Evolutionary conservation across 2,888 invertebrate genomes (phyloP), one percentile per base, ranked within the genome.

Genomic region (Synanthedon formicaeformis): DNA sequence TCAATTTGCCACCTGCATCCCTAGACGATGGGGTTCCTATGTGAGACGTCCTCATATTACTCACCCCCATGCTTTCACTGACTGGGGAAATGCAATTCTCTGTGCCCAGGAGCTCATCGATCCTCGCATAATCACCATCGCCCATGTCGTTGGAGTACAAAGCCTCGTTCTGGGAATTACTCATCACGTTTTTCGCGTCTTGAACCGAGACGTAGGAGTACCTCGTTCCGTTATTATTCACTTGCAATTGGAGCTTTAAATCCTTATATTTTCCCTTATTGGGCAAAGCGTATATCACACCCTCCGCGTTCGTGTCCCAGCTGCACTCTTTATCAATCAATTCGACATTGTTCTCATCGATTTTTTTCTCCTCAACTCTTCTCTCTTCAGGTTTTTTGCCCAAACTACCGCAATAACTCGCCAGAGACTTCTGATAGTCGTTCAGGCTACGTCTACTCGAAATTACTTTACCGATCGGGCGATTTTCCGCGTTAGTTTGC

Each of bases 271-370:
- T 87, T 3, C 88, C 88, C 56, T 88, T 88, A 55, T 88, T 88
- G 0, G 88, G 88, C 45, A 88, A 64, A 8, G 88, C 88, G 61
- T 88, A 88, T 12, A 88, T 88, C 0, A 88, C 88, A 0, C 88
- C 88, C 61, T 88, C 88, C 0, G 88, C 87, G 55, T 88, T 87
- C 0, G 86, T 90, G 18, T 90, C 90, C 73, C 90, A 90, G 60
- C 88, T 88, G 55, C 89, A 89, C 63, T 90, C 90, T 50, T 89
- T 89, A 40, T 90, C 90, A 14, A 88, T 88, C 56, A 89, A 58
- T 57, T 86, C 88, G 0, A 77, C 66, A 53, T 81, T 84, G 27
- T 78, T 79, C 52, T 90, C 88, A 2, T 83, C 84, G 0, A 75
- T 76, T 52, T 83, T 82, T 41, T 71, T 73, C 1, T 54, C 54